phyloP scores from a whole-genome alignment of 2,797 vertebrate species.

The Pangasius djambal region DNA sequence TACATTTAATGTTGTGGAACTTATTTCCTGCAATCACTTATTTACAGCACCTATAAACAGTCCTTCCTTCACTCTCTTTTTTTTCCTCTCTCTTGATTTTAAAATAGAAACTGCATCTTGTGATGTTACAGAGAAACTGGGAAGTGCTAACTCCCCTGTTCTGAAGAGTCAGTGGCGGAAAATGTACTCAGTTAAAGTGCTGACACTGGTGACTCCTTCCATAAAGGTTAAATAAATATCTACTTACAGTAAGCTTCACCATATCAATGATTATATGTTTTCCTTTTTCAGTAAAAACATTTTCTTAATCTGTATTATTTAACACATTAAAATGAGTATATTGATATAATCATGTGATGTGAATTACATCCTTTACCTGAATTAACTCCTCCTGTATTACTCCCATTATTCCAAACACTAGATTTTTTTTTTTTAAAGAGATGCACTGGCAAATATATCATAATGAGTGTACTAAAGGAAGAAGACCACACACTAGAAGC shows the following conservation, averaged over 20 bases:
- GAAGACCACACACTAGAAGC: not conserved
- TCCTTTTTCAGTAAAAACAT: not conserved
- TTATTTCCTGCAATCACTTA: not conserved
- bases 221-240: not conserved
- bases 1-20: not conserved
- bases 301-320: not conserved
- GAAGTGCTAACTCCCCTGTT: not conserved
- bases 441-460: not conserved
- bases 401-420: not conserved
- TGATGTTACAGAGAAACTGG: not conserved
- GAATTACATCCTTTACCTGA: not conserved
- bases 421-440: not conserved
- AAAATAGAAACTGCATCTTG: not conserved
- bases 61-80: not conserved
- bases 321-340: not conserved
- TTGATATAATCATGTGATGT: not conserved
- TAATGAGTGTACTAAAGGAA: not conserved
- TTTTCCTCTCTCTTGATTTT: not conserved
- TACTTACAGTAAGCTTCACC: not conserved
- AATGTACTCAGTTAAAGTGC: not conserved
- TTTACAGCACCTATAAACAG: not conserved
- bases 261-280: not conserved
- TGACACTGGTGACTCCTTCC: not conserved
- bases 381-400: not conserved
- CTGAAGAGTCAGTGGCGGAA: not conserved